These are phyloP conservation scores for Pecten maximus DNA, from an alignment of 2,888 invertebrate species.

Conservation along the genomic window DNA sequence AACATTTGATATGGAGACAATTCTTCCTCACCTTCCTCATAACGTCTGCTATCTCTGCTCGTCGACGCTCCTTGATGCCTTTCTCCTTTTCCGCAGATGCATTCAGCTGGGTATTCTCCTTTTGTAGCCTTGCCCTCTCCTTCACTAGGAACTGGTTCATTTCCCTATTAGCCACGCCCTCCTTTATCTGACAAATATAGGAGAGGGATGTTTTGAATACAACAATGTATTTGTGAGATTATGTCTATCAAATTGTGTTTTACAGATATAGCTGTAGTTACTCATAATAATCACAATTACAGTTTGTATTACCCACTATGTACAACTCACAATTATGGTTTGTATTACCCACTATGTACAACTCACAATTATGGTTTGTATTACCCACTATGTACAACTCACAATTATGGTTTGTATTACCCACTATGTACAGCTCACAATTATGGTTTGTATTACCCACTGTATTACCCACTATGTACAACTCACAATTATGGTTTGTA, in stretches of 20 bases:
- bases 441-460: no score
- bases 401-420: no score
- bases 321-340: no score
- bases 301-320: no score
- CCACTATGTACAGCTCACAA: no score
- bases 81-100: conserved; percentile 67
- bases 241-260: background rate
- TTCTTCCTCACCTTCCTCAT: conserved; percentile 68
- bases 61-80: conserved; percentile 64
- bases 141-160: conserved; percentile 68
- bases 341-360: no score
- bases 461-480: no score
- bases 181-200: conserved; percentile 72
- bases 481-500: no score
- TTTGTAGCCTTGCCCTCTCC: conserved; percentile 72
- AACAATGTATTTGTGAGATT: background rate
- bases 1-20: background rate
- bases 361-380: no score
- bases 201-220: background rate
- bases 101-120: conserved; percentile 67
- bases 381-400: no score
- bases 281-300: no score
- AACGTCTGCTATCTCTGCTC: conserved; percentile 68
- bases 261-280: background rate
- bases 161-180: conserved; percentile 70